These are phyloP conservation scores for Ammodytes marinus DNA, from an alignment of 2,113 vertebrate species.

Conservation along the genomic window DNA sequence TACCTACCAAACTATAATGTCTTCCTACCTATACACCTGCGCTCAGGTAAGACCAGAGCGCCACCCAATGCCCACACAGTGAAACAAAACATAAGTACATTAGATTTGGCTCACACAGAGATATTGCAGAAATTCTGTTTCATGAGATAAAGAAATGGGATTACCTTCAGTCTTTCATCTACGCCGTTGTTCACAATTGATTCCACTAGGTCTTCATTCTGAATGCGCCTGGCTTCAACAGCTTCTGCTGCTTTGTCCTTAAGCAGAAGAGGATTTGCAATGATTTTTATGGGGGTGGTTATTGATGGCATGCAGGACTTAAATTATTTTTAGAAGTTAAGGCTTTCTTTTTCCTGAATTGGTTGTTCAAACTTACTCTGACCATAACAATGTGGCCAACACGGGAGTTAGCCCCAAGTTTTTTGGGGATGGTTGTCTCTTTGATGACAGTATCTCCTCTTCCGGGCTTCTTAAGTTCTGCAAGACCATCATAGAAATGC, in stretches of 20 bases:
- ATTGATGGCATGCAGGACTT: not conserved
- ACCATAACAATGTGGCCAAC: not conserved
- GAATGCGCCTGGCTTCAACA: not conserved
- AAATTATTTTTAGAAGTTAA: constrained; percentile 3
- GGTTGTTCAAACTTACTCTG: not conserved
- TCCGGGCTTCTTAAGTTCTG: not conserved
- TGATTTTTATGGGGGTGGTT: not conserved
- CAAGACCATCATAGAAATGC: not conserved
- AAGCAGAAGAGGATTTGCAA: not conserved
- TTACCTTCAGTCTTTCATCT: not conserved
- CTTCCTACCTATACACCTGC: too few relatives aligned
- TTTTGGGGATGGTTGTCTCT: not conserved
- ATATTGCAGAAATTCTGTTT: too few relatives aligned
- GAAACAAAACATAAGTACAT: too few relatives aligned
- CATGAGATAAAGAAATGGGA: too few relatives aligned
- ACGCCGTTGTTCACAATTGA: not conserved
- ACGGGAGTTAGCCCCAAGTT: not conserved
- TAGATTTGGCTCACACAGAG: too few relatives aligned
- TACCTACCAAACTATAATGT: too few relatives aligned
- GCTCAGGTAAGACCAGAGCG: too few relatives aligned
- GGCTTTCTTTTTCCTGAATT: not conserved
- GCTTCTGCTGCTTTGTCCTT: constrained; percentile 2
- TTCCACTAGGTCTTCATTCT: not conserved
- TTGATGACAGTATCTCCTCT: not conserved
- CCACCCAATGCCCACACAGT: too few relatives aligned